Conservation (phyloP, 2,113 vertebrate species). For the Corvus moneduloides region DNA sequence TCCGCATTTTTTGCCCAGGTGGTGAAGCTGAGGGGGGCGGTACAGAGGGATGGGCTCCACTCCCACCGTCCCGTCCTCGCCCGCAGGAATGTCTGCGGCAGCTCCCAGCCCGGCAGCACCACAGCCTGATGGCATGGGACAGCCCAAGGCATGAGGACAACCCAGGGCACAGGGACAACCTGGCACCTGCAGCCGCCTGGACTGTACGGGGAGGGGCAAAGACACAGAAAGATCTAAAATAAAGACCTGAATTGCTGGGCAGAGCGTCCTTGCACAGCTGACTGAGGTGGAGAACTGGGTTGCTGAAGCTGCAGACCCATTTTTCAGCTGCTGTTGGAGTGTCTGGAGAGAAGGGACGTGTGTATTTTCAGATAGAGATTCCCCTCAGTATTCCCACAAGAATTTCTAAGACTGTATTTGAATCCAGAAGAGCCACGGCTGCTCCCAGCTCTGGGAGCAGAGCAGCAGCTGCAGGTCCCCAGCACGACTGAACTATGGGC, state of each 20-base stretch:
- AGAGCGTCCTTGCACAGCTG: neutral
- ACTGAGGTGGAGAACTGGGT: neutral
- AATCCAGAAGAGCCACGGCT: neutral
- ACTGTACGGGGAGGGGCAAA: neutral
- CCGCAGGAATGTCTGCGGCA: neutral
- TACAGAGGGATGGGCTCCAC: neutral
- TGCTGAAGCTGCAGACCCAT: neutral
- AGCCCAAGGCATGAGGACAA: neutral
- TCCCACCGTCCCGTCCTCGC: neutral
- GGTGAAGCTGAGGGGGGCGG: neutral
- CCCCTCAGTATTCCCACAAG: neutral
- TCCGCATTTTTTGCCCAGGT: conserved; percentile 11
- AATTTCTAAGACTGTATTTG: neutral
- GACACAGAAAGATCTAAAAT: neutral
- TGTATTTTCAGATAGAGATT: neutral
- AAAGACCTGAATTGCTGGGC: neutral
- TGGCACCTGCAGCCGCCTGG: neutral
- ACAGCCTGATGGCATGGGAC: neutral
- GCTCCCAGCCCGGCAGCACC: neutral
- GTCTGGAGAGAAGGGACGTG: neutral
- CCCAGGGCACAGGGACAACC: neutral
- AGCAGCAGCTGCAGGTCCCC: neutral
- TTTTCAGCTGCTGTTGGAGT: neutral
- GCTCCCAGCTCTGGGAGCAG: neutral
- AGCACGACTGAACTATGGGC: neutral